Percentiles rank a stretch among this genome's conserved stretches.
Evolutionary conservation across 2,888 invertebrate species (phyloP).

Genomic region (Apotomis capreana): DNA sequence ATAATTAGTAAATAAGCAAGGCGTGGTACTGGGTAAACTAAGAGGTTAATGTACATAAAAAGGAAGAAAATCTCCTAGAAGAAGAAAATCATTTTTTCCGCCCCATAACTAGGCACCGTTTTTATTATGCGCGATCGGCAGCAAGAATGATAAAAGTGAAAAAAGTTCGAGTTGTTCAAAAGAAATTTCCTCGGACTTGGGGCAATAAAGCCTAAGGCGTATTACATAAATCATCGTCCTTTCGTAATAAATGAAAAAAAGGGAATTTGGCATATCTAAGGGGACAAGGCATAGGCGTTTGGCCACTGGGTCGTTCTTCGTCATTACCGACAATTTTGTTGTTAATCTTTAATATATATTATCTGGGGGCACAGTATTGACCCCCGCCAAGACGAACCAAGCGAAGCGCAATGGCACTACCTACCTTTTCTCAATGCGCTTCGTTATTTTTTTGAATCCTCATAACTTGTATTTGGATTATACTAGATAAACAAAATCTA

Average conservation of each 20-base stretch:
- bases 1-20: too few species aligned
- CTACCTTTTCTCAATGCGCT: too few species aligned
- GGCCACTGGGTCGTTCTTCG: background rate
- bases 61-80: background rate
- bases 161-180: conserved; percentile 59
- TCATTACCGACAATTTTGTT: too few species aligned
- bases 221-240: conserved; percentile 78
- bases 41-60: background rate
- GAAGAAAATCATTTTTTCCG: conserved; percentile 16
- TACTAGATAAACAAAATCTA: too few species aligned
- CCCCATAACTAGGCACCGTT: conserved; percentile 17
- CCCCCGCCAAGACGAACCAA: too few species aligned
- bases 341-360: too few species aligned
- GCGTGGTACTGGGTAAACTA: background rate
- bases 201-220: conserved; percentile 74
- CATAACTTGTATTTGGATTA: too few species aligned
- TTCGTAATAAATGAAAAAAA: conserved; percentile 71
- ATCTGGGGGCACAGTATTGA: too few species aligned
- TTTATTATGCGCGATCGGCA: conserved; percentile 48
- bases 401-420: too few species aligned
- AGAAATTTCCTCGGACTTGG: conserved; percentile 59
- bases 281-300: conserved; percentile 21
- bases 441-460: too few species aligned
- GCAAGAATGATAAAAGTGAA: conserved; percentile 65
- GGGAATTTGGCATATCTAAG: conserved; percentile 63